A percentile compares a stretch with the other conserved stretches of the same genome.
These are phyloP conservation scores for Protophormia terraenovae DNA, from an alignment of 2,888 invertebrate genomes.

Conservation along the genomic window DNA sequence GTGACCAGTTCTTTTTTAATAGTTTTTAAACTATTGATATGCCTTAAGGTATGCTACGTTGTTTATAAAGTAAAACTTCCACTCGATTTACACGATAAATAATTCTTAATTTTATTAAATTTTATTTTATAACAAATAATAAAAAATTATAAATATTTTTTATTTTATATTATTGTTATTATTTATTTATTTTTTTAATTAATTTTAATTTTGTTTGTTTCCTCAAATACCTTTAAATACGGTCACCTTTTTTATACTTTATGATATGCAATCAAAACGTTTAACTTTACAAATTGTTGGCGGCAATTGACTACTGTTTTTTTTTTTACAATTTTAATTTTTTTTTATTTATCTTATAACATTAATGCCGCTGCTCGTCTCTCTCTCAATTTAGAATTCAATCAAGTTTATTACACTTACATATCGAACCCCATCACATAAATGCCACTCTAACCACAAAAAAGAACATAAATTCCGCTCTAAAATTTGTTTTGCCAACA, in stretches of 20 bases:
- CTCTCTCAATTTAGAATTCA: conserved; percentile 46
- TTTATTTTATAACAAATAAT: too few relatives aligned
- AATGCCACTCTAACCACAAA: conserved; percentile 56
- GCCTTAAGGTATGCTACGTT: neutral
- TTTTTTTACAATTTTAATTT: conserved; percentile 8
- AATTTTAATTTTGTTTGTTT: neutral
- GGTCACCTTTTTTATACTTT: neutral
- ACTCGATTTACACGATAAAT: neutral
- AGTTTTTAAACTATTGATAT: neutral
- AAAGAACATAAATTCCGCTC: conserved; percentile 47
- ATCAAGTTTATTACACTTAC: conserved; percentile 57
- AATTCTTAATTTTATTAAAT: too few relatives aligned
- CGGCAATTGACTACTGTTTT: conserved; percentile 69
- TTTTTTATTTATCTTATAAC: neutral
- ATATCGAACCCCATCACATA: neutral
- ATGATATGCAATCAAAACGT: conserved; percentile 68
- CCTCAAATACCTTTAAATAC: too few relatives aligned
- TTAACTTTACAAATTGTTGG: conserved; percentile 71
- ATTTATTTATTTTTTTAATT: neutral
- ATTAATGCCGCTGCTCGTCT: neutral
- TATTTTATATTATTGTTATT: neutral
- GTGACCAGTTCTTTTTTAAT: neutral
- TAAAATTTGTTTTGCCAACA: conserved; percentile 46
- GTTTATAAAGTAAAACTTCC: neutral
- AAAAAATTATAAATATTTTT: too few relatives aligned